Evolutionary conservation across 2,797 vertebrate species (phyloP).

Genomic region (Mormyrus hasselquistii): DNA sequence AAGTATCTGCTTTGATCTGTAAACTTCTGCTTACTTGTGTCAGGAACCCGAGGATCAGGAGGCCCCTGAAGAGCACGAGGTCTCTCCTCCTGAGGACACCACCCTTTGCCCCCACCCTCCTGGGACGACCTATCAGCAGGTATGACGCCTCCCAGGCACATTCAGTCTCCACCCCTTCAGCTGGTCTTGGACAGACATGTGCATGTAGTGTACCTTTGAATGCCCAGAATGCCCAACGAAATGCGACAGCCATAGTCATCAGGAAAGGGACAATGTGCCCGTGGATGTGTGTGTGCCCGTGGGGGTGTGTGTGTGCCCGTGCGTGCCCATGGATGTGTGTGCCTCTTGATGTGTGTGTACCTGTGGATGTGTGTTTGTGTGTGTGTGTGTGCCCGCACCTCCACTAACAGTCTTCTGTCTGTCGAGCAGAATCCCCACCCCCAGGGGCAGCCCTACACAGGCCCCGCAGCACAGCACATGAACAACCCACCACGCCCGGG

Average conservation of each 20-base stretch:
- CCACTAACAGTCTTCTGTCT: background rate
- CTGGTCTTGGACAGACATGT: background rate
- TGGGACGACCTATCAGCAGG: conserved; percentile 95
- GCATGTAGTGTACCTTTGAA: no score
- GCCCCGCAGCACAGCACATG: conserved; percentile 79
- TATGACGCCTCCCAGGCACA: conserved; percentile 40
- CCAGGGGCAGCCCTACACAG: conserved; percentile 96
- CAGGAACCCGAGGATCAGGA: conserved; percentile 98
- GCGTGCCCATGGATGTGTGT: background rate
- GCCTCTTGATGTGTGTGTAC: background rate
- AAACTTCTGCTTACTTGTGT: conserved; percentile 33
- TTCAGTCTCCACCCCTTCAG: background rate
- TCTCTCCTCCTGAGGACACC: conserved; percentile 97
- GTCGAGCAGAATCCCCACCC: conserved; percentile 90
- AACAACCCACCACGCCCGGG: conserved; percentile 75
- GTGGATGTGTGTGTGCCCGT: background rate
- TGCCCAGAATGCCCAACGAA: background rate
- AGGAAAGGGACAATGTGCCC: background rate
- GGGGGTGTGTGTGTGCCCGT: background rate
- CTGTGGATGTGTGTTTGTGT: background rate
- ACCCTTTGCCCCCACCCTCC: conserved; percentile 94
- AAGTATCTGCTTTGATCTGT: no score
- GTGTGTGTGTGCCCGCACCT: background rate
- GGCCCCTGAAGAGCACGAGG: conserved; percentile 93
- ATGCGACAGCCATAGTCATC: background rate